phyloP scores from a whole-genome alignment of 2,888 invertebrate species.

The Sinohyriopsis cumingii region DNA sequence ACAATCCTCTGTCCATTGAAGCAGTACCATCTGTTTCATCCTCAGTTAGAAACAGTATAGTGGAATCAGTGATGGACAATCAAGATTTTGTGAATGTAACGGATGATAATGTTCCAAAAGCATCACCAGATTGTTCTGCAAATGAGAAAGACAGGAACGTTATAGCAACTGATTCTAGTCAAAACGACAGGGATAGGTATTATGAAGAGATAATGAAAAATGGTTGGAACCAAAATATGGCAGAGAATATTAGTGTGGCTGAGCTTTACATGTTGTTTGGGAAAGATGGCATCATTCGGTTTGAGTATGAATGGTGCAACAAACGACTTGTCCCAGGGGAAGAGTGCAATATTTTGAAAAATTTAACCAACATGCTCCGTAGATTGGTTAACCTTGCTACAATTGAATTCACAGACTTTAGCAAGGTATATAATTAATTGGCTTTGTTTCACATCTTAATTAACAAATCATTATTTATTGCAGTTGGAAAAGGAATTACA shows the following conservation, averaged over 20 bases:
- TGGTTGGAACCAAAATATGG: slow-evolving; percentile 31
- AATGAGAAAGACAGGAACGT: slow-evolving; percentile 8
- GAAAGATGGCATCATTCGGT: slow-evolving; percentile 66
- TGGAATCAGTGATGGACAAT: background rate
- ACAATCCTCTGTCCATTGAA: slow-evolving; percentile 30
- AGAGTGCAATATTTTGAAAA: slow-evolving; percentile 34
- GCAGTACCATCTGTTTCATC: background rate
- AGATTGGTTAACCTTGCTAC: slow-evolving; percentile 65
- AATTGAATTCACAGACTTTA: slow-evolving; percentile 62
- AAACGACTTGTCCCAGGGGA: slow-evolving; percentile 16
- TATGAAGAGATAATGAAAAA: slow-evolving; percentile 29
- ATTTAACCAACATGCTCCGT: slow-evolving; percentile 61
- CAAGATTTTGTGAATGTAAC: background rate
- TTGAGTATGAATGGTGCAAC: slow-evolving; percentile 73
- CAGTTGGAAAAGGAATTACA: too few species aligned
- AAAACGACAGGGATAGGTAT: slow-evolving; percentile 19
- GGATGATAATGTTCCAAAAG: slow-evolving; percentile 7
- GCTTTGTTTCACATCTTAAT: background rate
- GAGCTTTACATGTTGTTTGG: slow-evolving; percentile 88
- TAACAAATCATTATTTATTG: too few species aligned
- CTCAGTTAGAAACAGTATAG: too few species aligned
- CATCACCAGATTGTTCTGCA: background rate
- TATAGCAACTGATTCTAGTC: slow-evolving; percentile 25
- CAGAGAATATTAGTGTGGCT: slow-evolving; percentile 85
- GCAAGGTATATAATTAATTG: slow-evolving; percentile 30